A percentile compares a stretch with the other conserved stretches of the same genome.
phyloP scores from a whole-genome alignment of 2,888 invertebrate species.

The Rotaria macrura region DNA sequence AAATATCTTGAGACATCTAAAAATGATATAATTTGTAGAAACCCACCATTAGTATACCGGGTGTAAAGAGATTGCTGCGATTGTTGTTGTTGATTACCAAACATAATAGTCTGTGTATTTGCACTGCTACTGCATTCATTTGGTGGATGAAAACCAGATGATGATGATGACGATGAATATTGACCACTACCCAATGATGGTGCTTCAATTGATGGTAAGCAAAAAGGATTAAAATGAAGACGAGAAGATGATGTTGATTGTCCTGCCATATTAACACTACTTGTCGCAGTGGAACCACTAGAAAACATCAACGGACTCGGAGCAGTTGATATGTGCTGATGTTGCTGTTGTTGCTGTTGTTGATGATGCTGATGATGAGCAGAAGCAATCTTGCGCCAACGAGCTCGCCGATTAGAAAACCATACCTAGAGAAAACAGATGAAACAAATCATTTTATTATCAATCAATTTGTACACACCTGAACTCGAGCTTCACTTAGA shows the following conservation, averaged over 20 bases:
- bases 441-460: not conserved
- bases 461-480: not conserved
- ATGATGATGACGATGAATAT: not conserved
- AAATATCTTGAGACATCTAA: too few species aligned
- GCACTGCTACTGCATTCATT: not conserved
- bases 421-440: not conserved
- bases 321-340: not conserved
- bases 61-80: not conserved
- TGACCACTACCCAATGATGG: not conserved
- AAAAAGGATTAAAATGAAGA: not conserved
- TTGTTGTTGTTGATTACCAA: not conserved
- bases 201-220: not conserved
- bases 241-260: not conserved
- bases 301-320: not conserved
- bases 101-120: not conserved
- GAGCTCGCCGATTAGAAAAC: slow-evolving; percentile 27
- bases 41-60: not conserved
- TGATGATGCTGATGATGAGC: not conserved
- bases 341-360: not conserved
- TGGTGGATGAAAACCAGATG: not conserved
- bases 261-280: not conserved
- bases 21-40: not conserved
- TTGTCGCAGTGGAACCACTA: not conserved
- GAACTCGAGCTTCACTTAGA: slow-evolving; percentile 28
- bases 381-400: slow-evolving; percentile 29